These are phyloP conservation scores for Spinus olivaceus DNA, from an alignment of 2,797 vertebrate species.

Conservation along the genomic window DNA sequence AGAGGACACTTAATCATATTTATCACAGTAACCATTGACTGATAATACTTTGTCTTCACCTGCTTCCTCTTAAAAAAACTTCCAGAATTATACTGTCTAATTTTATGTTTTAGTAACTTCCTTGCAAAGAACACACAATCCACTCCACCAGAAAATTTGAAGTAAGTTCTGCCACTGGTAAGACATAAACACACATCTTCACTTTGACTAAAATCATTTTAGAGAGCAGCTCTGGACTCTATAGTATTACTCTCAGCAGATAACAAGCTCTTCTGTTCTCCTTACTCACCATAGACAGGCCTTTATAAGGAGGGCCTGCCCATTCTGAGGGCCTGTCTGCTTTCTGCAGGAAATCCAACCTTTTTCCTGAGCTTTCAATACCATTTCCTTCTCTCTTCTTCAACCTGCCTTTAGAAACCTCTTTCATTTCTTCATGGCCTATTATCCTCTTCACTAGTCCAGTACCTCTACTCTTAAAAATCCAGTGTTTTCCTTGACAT, in stretches of 20 bases:
- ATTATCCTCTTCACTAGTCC: not conserved
- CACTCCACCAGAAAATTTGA: not conserved
- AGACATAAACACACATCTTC: not conserved
- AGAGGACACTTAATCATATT: not conserved
- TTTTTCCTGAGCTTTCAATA: not conserved
- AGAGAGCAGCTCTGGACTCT: not conserved
- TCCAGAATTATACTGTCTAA: not conserved
- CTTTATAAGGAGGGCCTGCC: not conserved
- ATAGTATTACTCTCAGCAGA: not conserved
- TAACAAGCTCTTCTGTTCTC: not conserved
- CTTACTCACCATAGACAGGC: not conserved
- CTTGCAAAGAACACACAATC: not conserved
- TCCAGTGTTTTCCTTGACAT: not conserved
- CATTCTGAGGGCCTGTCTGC: not conserved
- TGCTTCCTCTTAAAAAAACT: not conserved
- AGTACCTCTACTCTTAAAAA: not conserved
- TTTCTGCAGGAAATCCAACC: not conserved
- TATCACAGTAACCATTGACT: not conserved
- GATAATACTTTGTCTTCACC: not conserved
- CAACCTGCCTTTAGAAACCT: not conserved
- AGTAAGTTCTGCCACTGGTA: not conserved
- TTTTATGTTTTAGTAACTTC: not conserved
- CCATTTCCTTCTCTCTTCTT: not conserved
- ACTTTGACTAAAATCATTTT: not conserved
- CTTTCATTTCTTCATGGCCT: not conserved